These are phyloP conservation scores for Aleiodes alternator DNA, from an alignment of 2,888 invertebrate genomes.

Conservation along the genomic window DNA sequence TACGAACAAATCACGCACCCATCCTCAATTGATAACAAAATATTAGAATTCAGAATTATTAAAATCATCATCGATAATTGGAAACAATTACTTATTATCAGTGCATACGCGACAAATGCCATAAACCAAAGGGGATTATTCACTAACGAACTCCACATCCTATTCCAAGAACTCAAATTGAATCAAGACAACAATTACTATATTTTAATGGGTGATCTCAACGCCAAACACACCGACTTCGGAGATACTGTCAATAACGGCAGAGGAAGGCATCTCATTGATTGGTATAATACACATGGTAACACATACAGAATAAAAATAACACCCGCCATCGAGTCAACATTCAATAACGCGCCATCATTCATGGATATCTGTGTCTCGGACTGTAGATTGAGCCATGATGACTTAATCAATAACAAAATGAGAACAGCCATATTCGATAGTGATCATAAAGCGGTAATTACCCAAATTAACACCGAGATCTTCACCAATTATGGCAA, in stretches of 20 bases:
- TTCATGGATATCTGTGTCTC: constrained; percentile 41
- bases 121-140: constrained; percentile 17
- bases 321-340: constrained; percentile 23
- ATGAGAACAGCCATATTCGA: too few species aligned
- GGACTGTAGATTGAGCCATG: constrained; percentile 35
- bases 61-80: constrained; percentile 10
- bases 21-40: constrained; percentile 28
- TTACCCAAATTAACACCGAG: too few species aligned
- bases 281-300: constrained; percentile 26
- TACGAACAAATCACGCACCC: constrained; percentile 2
- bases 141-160: constrained; percentile 32
- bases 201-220: constrained; percentile 43
- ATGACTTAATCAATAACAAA: background rate
- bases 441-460: too few species aligned
- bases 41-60: constrained; percentile 30
- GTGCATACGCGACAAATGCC: constrained; percentile 37
- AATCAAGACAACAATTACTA: constrained; percentile 21
- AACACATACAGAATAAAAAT: constrained; percentile 27
- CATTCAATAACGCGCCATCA: constrained; percentile 33
- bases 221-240: constrained; percentile 38
- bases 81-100: constrained; percentile 11
- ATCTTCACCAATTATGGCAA: too few species aligned
- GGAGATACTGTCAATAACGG: constrained; percentile 40
- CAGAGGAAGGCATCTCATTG: constrained; percentile 26
- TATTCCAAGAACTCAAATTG: constrained; percentile 12